These are phyloP conservation scores for Xiphophorus couchianus DNA, from an alignment of 2,113 vertebrate species.

Conservation along the genomic window DNA sequence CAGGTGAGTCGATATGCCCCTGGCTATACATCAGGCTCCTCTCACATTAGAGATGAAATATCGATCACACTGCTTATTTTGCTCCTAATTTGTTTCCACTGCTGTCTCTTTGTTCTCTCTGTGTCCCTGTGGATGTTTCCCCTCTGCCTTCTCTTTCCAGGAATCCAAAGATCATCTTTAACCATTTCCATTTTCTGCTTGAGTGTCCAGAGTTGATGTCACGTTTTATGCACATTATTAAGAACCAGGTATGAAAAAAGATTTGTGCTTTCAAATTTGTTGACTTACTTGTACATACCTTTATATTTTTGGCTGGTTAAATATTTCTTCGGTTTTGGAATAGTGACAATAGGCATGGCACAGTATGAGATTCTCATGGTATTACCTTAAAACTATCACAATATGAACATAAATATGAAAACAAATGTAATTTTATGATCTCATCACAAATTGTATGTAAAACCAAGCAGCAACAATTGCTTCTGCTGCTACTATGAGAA, in stretches of 20 bases:
- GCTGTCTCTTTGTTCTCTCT: conserved; percentile 1
- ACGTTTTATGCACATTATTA: conserved; percentile 99
- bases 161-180: conserved; percentile 98
- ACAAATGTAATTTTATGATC: neutral
- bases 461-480: neutral
- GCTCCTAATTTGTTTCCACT: conserved; percentile 6
- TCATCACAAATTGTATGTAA: neutral
- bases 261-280: neutral
- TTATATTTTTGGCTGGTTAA: no score
- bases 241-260: conserved; percentile 88
- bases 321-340: neutral
- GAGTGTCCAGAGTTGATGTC: conserved; percentile 99
- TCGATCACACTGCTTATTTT: conserved; percentile 12
- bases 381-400: neutral
- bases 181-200: conserved; percentile 98
- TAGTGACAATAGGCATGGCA: neutral
- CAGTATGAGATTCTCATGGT: neutral
- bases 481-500: neutral
- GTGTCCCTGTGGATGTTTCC: neutral
- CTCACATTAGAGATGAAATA: neutral
- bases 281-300: no score
- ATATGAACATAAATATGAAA: neutral
- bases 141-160: conserved; percentile 66
- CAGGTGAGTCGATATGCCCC: conserved; percentile 79
- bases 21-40: conserved; percentile 10